Evolutionary conservation across 2,113 vertebrate species (phyloP).

Genomic region (Leiothrix lutea): DNA sequence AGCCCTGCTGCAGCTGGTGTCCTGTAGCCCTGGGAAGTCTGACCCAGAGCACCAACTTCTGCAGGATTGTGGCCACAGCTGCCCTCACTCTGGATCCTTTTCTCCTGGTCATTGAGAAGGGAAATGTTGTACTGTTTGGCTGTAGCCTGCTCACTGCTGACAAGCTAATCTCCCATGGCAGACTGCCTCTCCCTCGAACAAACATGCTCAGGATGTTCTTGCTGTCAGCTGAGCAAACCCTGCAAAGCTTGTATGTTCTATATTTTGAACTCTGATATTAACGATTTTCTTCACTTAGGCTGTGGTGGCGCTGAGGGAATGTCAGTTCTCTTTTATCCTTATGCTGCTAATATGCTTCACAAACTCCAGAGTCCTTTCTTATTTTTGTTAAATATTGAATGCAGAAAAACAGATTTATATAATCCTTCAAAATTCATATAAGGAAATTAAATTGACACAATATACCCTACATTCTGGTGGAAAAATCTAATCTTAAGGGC

Average conservation of each 20-base stretch:
- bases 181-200: not conserved
- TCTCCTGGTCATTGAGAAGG: not conserved
- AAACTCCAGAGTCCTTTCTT: not conserved
- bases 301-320: not conserved
- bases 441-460: not conserved
- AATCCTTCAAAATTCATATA: not conserved
- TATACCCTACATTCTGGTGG: not conserved
- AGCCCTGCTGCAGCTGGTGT: not conserved
- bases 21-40: not conserved
- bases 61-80: not conserved
- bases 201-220: not conserved
- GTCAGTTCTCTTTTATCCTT: not conserved
- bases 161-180: not conserved
- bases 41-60: not conserved
- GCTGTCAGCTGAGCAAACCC: not conserved
- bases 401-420: not conserved
- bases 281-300: not conserved
- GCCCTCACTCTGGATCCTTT: not conserved
- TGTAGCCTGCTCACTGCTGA: not conserved
- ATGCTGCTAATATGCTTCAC: not conserved
- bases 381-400: not conserved
- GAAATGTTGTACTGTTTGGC: not conserved
- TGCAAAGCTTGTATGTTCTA: not conserved
- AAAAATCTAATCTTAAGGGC: not conserved
- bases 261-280: conserved; percentile 6